phyloP scores from a whole-genome alignment of 92 coral and sea anemone species.

The Hydrozoanthus gracilis region DNA sequence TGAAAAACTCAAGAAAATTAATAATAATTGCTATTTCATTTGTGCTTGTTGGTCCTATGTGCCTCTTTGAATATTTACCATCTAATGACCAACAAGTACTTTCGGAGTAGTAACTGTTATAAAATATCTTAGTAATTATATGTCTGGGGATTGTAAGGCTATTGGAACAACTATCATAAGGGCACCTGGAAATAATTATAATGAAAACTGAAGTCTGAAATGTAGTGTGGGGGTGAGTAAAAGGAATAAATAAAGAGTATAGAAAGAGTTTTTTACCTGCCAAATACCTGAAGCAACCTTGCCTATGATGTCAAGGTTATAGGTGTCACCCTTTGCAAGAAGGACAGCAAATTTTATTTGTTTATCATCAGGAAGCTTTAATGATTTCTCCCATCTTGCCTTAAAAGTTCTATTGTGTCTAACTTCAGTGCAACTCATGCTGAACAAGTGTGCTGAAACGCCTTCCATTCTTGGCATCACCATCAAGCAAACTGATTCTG shows the following conservation, averaged over 20 bases:
- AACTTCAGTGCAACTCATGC: slow-evolving; percentile 83
- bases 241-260: background rate
- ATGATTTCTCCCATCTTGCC: slow-evolving; percentile 81
- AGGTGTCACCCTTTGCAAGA: slow-evolving; percentile 77
- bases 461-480: slow-evolving; percentile 91
- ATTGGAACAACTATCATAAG: too few relatives aligned
- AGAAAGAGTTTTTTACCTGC: slow-evolving; percentile 61
- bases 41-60: too few relatives aligned
- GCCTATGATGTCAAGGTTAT: slow-evolving; percentile 81
- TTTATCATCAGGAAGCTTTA: slow-evolving; percentile 74
- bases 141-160: too few relatives aligned
- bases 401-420: slow-evolving; percentile 77
- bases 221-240: too few relatives aligned
- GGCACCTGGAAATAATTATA: too few relatives aligned
- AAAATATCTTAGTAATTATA: too few relatives aligned
- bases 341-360: slow-evolving; percentile 84
- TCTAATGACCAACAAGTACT: too few relatives aligned
- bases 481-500: slow-evolving; percentile 80
- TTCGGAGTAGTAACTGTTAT: too few relatives aligned
- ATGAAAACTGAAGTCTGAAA: too few relatives aligned
- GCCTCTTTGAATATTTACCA: too few relatives aligned
- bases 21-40: too few relatives aligned
- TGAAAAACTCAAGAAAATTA: too few relatives aligned
- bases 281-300: slow-evolving; percentile 88
- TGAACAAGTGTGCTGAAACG: slow-evolving; percentile 74